These are phyloP conservation scores for Diglossa cyanea DNA, from an alignment of 2,797 vertebrate species.

Conservation along the genomic window DNA sequence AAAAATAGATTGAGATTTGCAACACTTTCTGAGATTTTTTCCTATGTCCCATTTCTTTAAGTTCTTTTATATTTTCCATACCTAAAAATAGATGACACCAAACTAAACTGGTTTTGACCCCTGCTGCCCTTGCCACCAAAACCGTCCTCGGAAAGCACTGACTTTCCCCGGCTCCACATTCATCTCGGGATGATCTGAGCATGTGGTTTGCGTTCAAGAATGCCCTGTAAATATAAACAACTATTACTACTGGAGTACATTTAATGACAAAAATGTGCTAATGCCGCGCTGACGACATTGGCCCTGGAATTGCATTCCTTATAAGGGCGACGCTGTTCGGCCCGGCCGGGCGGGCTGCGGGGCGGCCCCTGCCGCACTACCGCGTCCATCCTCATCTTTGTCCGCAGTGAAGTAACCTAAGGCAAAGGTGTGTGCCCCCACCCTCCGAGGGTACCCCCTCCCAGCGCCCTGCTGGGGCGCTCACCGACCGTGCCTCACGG, in stretches of 20 bases:
- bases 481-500: not conserved
- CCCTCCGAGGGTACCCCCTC: not conserved
- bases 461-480: not conserved
- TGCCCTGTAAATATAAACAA: constrained; percentile 36
- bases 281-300: not conserved
- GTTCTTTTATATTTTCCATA: not conserved
- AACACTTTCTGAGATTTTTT: not conserved
- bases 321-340: not conserved
- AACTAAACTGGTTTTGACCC: not conserved
- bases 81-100: not conserved
- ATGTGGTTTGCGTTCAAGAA: not conserved
- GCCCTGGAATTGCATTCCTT: constrained; percentile 29
- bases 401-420: not conserved
- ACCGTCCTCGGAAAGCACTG: not conserved
- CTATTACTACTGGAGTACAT: not conserved
- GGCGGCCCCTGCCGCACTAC: not conserved
- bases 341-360: not conserved
- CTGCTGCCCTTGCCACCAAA: not conserved
- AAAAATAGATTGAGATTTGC: not conserved
- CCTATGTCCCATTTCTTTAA: not conserved
- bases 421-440: not conserved
- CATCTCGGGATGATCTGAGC: not conserved
- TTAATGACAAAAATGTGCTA: constrained; percentile 21
- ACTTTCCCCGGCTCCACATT: not conserved
- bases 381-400: too few relatives aligned